These are phyloP conservation scores for Nyctibius bracteatus DNA, from an alignment of 2,113 vertebrate species.

Conservation along the genomic window DNA sequence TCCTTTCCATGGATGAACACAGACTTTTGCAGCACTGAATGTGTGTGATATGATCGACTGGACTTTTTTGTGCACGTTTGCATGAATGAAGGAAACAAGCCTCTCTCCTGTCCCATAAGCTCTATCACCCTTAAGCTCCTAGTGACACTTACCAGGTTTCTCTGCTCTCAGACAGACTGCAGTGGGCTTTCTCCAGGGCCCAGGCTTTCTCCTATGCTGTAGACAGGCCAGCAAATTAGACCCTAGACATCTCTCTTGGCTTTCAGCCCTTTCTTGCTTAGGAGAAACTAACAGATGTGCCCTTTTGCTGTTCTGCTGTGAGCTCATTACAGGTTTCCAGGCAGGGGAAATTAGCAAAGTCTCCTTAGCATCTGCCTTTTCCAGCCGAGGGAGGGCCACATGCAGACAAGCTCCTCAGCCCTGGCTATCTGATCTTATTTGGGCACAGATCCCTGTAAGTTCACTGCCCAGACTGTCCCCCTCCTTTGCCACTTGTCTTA, in stretches of 20 bases:
- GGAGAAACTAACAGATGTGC: slow-evolving; percentile 18
- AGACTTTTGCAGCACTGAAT: neutral
- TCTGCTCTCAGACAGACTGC: neutral
- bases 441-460: neutral
- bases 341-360: slow-evolving; percentile 49
- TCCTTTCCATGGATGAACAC: neutral
- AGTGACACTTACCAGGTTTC: neutral
- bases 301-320: slow-evolving; percentile 1
- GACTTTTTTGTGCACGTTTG: neutral
- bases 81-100: neutral
- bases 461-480: fast-evolving
- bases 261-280: slow-evolving; percentile 12
- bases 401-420: neutral
- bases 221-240: slow-evolving; percentile 12
- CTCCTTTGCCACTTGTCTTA: neutral
- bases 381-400: neutral
- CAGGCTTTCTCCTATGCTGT: neutral
- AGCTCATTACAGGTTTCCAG: slow-evolving; percentile 47
- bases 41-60: fast-evolving
- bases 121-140: neutral
- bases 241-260: slow-evolving; percentile 23
- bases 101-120: neutral
- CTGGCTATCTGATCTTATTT: neutral
- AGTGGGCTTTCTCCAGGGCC: neutral
- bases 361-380: slow-evolving; percentile 53